Evolutionary conservation across 2,113 vertebrate species (phyloP).

Genomic region (human (Homo sapiens)): DNA sequence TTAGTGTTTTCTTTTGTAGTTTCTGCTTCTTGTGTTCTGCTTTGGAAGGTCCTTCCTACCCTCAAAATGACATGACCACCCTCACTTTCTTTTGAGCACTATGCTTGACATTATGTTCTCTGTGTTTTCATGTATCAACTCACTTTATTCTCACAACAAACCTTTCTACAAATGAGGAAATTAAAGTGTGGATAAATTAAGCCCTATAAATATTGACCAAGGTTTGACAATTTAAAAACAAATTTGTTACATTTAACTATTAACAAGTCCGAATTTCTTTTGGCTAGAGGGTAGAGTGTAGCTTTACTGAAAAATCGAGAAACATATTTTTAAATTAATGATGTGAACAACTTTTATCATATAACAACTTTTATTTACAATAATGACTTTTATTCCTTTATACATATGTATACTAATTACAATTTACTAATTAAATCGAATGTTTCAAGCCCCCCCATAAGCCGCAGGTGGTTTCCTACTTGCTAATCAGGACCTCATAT

Average conservation of each 20-base stretch:
- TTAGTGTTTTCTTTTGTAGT: not conserved
- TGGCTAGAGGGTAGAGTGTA: not conserved
- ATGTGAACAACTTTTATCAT: not conserved
- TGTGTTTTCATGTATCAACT: not conserved
- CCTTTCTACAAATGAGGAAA: not conserved
- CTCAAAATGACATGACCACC: not conserved
- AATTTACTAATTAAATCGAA: not conserved
- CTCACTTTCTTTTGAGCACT: not conserved
- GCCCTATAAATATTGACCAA: not conserved
- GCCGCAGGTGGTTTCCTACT: not conserved
- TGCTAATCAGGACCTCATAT: not conserved
- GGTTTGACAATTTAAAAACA: not conserved
- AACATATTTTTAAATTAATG: not conserved
- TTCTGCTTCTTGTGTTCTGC: not conserved
- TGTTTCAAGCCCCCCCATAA: not conserved
- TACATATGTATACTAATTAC: not conserved
- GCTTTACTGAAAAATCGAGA: not conserved
- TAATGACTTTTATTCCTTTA: not conserved
- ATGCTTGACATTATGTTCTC: not conserved
- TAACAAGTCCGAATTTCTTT: not conserved
- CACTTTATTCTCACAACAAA: not conserved
- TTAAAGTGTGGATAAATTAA: not conserved
- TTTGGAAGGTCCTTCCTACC: not conserved
- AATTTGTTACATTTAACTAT: not conserved
- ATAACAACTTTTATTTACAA: not conserved